phyloP scores from a whole-genome alignment of 2,113 vertebrate genomes.

The Oryzias melastigma region DNA sequence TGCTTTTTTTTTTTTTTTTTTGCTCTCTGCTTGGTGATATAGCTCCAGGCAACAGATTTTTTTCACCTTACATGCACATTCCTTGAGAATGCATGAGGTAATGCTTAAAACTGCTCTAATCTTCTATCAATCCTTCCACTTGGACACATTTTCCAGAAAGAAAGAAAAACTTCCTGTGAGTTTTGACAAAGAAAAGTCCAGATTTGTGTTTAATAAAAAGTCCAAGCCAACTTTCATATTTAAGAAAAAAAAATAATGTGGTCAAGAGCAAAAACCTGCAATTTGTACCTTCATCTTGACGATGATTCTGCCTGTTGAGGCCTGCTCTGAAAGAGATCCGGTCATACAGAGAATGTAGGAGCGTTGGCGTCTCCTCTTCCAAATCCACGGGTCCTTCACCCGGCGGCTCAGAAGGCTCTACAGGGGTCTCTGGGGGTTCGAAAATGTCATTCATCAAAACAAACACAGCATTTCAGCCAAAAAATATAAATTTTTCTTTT shows the following conservation, averaged over 20 bases:
- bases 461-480: too few relatives aligned
- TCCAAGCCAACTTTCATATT: conserved; percentile 32
- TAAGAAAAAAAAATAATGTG: conserved; percentile 16
- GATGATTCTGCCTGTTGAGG: conserved; percentile 31
- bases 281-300: conserved; percentile 40
- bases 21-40: conserved; percentile 16
- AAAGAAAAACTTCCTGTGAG: not conserved
- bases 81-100: conserved; percentile 60
- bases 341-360: conserved; percentile 17
- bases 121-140: conserved; percentile 6
- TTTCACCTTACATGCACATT: conserved; percentile 58
- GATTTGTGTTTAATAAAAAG: not conserved
- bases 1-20: conserved; percentile 18
- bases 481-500: too few relatives aligned
- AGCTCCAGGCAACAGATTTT: conserved; percentile 43
- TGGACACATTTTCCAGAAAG: not conserved
- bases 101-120: conserved; percentile 43
- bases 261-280: conserved; percentile 34
- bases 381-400: not conserved
- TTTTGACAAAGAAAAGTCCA: conserved; percentile 1
- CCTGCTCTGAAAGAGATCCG: conserved; percentile 23
- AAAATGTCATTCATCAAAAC: not conserved
- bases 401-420: not conserved
- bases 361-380: not conserved
- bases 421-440: not conserved